Evolutionary conservation across 2,113 vertebrate species (phyloP).

Genomic region (Pachycephala philippinensis): DNA sequence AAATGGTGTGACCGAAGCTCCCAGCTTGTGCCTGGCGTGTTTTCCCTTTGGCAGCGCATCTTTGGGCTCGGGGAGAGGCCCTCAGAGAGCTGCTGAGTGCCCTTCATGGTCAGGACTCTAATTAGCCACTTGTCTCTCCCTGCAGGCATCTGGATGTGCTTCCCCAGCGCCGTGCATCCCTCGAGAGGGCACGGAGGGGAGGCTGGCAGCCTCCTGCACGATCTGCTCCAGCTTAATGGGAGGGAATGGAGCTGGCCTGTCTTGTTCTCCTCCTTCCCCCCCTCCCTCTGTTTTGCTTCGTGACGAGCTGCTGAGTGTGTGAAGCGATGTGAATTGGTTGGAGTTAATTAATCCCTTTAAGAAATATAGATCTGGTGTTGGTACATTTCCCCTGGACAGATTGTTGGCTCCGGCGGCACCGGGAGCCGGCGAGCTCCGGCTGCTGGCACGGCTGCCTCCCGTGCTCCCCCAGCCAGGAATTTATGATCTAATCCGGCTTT

Average conservation of each 20-base stretch:
- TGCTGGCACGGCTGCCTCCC: not conserved
- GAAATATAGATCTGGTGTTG: not conserved
- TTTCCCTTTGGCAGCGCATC: not conserved
- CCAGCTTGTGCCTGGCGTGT: not conserved
- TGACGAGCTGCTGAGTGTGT: not conserved
- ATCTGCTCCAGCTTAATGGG: not conserved
- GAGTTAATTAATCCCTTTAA: not conserved
- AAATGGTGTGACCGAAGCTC: not conserved
- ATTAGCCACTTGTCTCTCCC: conserved; percentile 42
- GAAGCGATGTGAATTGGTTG: not conserved
- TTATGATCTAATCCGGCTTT: not conserved
- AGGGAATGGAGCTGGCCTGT: not conserved
- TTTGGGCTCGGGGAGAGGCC: not conserved
- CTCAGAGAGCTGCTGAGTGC: not conserved
- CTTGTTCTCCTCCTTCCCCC: not conserved
- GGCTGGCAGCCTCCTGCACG: not conserved
- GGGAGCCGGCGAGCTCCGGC: not conserved
- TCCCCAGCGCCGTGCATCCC: not conserved
- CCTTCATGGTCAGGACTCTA: conserved; percentile 9
- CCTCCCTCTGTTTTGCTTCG: not conserved
- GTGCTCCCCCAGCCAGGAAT: not conserved
- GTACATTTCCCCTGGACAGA: not conserved
- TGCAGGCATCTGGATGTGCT: conserved; percentile 51
- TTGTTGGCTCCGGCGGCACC: not conserved
- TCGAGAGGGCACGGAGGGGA: not conserved